phyloP scores from a whole-genome alignment of 2,888 invertebrate genomes.

The Eupeodes latifasciatus region DNA sequence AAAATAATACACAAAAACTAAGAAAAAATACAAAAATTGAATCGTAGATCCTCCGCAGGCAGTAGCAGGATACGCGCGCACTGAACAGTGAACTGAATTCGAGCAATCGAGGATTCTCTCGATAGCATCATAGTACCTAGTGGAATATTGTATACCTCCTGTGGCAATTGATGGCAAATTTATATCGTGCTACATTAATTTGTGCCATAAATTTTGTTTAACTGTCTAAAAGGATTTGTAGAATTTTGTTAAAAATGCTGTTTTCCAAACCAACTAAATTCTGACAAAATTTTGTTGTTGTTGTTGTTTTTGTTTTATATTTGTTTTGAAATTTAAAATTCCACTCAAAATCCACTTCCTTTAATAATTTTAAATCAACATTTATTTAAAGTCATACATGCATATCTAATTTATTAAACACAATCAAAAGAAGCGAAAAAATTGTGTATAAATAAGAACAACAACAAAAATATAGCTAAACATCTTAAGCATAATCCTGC shows the following conservation, averaged over 20 bases:
- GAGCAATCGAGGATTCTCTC: not conserved
- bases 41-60: conserved; percentile 13
- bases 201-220: conserved; percentile 55
- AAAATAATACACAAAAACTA: conserved; percentile 30
- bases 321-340: not conserved
- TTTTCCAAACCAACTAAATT: not conserved
- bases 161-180: conserved; percentile 56
- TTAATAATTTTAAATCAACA: conserved; percentile 3
- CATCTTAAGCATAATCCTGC: conserved; percentile 19
- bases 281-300: too few species aligned
- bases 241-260: not conserved
- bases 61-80: not conserved
- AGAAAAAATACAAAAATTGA: conserved; percentile 1
- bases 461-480: not conserved
- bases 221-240: conserved; percentile 44
- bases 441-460: not conserved
- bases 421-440: conserved; percentile 19
- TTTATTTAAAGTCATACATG: conserved; percentile 11
- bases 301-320: too few species aligned
- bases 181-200: conserved; percentile 65
- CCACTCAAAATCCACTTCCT: not conserved
- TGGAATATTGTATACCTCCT: conserved; percentile 26
- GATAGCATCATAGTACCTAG: not conserved
- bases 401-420: conserved; percentile 40
- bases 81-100: conserved; percentile 38